Base-by-base conservation (phyloP, 2,113 vertebrate species). In the Turnix velox region DNA sequence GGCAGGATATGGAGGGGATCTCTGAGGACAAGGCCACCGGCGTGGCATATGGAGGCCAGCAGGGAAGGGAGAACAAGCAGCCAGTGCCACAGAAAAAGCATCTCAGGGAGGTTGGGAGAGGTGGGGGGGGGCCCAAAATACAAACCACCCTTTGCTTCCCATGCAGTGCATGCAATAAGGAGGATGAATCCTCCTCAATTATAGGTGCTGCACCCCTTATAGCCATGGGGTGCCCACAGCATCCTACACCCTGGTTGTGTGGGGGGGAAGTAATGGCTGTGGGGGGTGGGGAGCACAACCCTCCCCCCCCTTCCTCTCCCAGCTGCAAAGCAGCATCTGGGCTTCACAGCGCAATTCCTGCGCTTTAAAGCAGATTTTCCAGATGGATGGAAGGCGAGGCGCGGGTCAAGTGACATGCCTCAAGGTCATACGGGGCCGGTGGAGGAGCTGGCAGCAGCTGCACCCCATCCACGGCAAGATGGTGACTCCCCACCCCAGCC, bases 321-420 rank as follows among this genome's bases (percentile, higher is more conserved):
- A 91, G 88, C 94, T 88, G 68, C 42, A 85, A 84, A 95, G 92
- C 89, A 88, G 94, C 92, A 95, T 92, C 95, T 90, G 87, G 87
- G 75, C 84, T 93, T 79, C 65, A 18, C 68, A 90, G 80, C 6
- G 0, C 10, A 24, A 84, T 85, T 85, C 90, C 94, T 84, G 86
- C 39, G 2, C 91, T 96, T 91, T 91, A 93, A 96, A 88, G 86
- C 84, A 35, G 31, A 84, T 91, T 96, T 96, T 96, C 94, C 92
- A 93, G 92, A 91, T 91, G 93, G 94, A 95, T 89, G 89, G 75
- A 92, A 49, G 68, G 81, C 37, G 22, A 42, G 7, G 52, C 37
- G 18, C 79, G 87, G 94, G 95, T 93, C 92, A 84, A 96, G 91
- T 67, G 81, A 76, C 63, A 4, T 40, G 86, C 94, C 88, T 95